Base-by-base conservation (phyloP, 2,888 invertebrate species). In the Orthosia gothica region DNA sequence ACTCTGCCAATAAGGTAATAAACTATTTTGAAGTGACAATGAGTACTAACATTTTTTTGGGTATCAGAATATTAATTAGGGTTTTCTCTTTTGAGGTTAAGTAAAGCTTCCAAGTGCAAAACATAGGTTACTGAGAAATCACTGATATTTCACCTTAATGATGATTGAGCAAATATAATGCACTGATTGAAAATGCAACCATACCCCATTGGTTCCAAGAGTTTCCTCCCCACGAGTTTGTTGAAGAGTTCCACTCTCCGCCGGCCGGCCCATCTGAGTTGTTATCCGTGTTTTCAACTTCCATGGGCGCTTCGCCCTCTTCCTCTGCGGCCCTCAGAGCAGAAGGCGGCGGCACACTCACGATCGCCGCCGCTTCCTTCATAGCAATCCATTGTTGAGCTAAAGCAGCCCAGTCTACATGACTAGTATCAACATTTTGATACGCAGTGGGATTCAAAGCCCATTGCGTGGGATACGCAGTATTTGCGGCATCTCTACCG, bases 361-460 rank as follows among this genome's bases (percentile, higher is more conserved):
- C 97, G 54, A 97, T 97, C 54, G 96, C 96, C 59, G 96, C 94
- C 13, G 98, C 97, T 90, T 98, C 98, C 92, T 99, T 99, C 99
- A 99, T 99, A 92, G 98, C 98, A 87, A 99, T 99, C 99, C 99
- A 99, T 97, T 99, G 99, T 92, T 99, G 99, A 45, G 99, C 99
- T 89, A 99, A 96, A 49, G 99, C 98, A 16, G 99, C 99, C 99
- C 99, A 99, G 94, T 99, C 99, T 76, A 99, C 99, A 95, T 98
- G 97, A 92, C 98, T 98, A 89, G 98, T 98, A 87, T 98, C 97
- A 93, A 98, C 97, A 94, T 98, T 98, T 95, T 98, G 98, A 94
- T 98, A 98, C 66, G 98, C 97, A 70, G 98, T 97, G 77, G 98
- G 98, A 95, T 98, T 98, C 79, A 98, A 94, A 67, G 98, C 98